phyloP scores from a whole-genome alignment of 1,140 invertebrate genomes.

The Drosophila asahinai region DNA sequence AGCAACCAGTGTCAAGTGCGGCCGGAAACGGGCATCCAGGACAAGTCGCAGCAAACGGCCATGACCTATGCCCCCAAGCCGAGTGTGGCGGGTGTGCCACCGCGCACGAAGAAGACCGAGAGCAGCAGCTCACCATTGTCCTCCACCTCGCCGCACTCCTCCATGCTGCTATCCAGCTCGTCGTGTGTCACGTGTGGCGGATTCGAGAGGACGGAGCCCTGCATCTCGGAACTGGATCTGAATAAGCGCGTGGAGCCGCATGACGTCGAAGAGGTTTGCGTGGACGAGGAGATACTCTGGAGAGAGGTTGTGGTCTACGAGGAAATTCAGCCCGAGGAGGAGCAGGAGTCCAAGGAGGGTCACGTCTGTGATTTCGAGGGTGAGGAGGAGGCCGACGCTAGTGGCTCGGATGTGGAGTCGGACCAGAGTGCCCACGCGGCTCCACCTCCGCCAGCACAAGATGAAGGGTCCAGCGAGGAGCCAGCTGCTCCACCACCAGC shows the following conservation, averaged over 20 bases:
- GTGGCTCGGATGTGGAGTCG: slow-evolving; percentile 32
- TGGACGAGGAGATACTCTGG: slow-evolving; percentile 71
- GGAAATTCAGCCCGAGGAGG: slow-evolving; percentile 81
- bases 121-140: slow-evolving; percentile 38
- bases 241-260: slow-evolving; percentile 58
- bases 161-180: slow-evolving; percentile 61
- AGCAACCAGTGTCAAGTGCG: slow-evolving; percentile 61
- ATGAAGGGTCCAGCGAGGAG: slow-evolving; percentile 50
- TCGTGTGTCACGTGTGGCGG: slow-evolving; percentile 75
- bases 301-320: slow-evolving; percentile 70
- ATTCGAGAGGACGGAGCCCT: slow-evolving; percentile 58
- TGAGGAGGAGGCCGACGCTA: slow-evolving; percentile 10
- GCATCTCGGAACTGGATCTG: slow-evolving; percentile 50
- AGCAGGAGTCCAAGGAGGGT: slow-evolving; percentile 24
- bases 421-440: slow-evolving; percentile 10
- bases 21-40: slow-evolving; percentile 48
- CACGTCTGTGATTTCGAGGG: slow-evolving; percentile 4
- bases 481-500: slow-evolving; percentile 68
- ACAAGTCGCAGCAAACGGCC: slow-evolving; percentile 56
- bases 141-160: slow-evolving; percentile 53
- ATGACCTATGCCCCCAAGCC: slow-evolving; percentile 43
- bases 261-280: slow-evolving; percentile 52
- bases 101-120: slow-evolving; percentile 24
- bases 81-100: slow-evolving; percentile 29
- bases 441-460: slow-evolving; percentile 38